These are phyloP conservation scores for Plebejus anna DNA, from an alignment of 2,888 invertebrate species.

Conservation along the genomic window DNA sequence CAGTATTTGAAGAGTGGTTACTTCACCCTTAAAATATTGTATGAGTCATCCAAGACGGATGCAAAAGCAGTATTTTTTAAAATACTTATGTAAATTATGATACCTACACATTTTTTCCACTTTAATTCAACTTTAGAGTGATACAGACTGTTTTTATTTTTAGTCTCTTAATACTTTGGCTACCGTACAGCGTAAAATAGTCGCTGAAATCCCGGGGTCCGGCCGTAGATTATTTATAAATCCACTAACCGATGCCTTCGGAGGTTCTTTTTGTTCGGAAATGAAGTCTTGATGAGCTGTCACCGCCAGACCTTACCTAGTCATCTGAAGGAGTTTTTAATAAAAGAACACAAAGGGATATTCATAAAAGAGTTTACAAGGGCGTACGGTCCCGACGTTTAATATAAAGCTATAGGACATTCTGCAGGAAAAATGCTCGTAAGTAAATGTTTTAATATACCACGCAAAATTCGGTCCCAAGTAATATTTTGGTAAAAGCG, in stretches of 20 bases:
- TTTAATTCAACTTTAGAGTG: too few species aligned
- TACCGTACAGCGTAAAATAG: not conserved
- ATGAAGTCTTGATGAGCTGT: conserved; percentile 42
- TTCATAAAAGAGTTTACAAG: conserved; percentile 25
- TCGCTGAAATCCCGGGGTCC: not conserved
- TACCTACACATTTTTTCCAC: too few species aligned
- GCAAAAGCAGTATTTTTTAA: too few species aligned
- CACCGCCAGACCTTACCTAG: conserved; percentile 35
- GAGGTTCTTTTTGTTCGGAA: conserved; percentile 11
- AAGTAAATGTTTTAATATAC: conserved; percentile 18
- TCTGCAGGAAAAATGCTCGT: conserved; percentile 7
- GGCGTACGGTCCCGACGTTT: conserved; percentile 9
- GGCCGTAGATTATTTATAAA: conserved; percentile 29
- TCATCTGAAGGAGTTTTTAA: conserved; percentile 19
- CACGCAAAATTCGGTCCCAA: not conserved
- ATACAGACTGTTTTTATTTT: too few species aligned
- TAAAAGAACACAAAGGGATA: conserved; percentile 24
- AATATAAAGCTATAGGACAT: conserved; percentile 24
- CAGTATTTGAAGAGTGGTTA: too few species aligned
- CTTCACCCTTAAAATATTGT: too few species aligned
- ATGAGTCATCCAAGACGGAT: too few species aligned
- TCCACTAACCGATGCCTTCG: not conserved
- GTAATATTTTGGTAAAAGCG: not conserved
- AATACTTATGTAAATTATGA: too few species aligned
- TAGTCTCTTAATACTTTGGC: not conserved